Percentiles rank a stretch among this genome's conserved stretches.
phyloP scores from a whole-genome alignment of 1,140 invertebrate species.

The Cephus cinctus region DNA sequence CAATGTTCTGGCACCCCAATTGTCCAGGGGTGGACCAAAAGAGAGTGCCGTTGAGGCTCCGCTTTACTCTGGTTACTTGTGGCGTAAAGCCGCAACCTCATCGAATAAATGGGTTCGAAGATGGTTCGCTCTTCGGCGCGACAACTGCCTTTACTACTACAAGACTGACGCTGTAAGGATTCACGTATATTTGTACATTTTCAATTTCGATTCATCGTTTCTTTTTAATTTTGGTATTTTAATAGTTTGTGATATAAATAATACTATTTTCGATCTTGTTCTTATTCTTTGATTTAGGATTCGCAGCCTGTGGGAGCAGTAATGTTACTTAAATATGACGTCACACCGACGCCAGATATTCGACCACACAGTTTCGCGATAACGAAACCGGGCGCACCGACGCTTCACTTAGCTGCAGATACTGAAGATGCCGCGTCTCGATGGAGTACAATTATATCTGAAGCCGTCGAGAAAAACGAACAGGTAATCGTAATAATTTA shows the following conservation, averaged over 20 bases:
- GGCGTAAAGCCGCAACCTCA: slow-evolving; percentile 66
- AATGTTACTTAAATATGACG: slow-evolving; percentile 80
- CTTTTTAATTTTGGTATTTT: background rate
- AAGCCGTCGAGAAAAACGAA: slow-evolving; percentile 66
- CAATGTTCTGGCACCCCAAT: slow-evolving; percentile 68
- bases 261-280: background rate
- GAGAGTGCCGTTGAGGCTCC: slow-evolving; percentile 61
- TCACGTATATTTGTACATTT: slow-evolving; percentile 14
- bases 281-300: slow-evolving; percentile 60
- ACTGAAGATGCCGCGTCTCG: slow-evolving; percentile 70
- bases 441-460: slow-evolving; percentile 74
- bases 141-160: slow-evolving; percentile 95
- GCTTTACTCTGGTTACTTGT: slow-evolving; percentile 76
- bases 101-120: slow-evolving; percentile 79
- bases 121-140: slow-evolving; percentile 87
- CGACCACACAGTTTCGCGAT: slow-evolving; percentile 69
- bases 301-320: slow-evolving; percentile 87
- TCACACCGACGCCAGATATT: slow-evolving; percentile 65
- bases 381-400: slow-evolving; percentile 72
- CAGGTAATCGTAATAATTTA: too few species aligned
- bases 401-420: slow-evolving; percentile 80
- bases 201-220: background rate
- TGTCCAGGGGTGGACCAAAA: slow-evolving; percentile 44
- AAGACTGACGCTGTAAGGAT: slow-evolving; percentile 78
- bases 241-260: background rate